A percentile compares a stretch with the other conserved stretches of the same genome.
Conservation (phyloP, 2,113 vertebrate species). For the Cygnus atratus region DNA sequence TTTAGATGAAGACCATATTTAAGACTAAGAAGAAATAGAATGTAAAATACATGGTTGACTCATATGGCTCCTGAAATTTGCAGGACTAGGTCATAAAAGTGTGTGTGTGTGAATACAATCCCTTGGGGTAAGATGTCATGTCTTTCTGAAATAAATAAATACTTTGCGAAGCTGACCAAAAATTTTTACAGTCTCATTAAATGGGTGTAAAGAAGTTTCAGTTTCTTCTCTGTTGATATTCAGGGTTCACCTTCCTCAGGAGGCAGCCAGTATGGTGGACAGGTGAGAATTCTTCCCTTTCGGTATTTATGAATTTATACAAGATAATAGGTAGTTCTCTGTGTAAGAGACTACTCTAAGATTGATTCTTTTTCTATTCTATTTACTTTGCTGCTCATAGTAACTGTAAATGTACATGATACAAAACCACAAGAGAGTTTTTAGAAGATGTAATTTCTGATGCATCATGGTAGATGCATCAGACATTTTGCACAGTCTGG, state of each 20-base stretch:
- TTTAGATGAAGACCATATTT: not conserved
- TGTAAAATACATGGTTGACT: not conserved
- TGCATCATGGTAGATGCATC: not conserved
- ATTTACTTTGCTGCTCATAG: not conserved
- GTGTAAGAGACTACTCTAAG: not conserved
- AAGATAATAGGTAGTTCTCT: not conserved
- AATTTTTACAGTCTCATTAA: not conserved
- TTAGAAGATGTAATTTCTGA: not conserved
- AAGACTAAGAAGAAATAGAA: not conserved
- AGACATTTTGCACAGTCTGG: not conserved
- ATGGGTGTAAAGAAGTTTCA: not conserved
- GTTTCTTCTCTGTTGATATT: not conserved
- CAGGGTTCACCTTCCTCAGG: slow-evolving; percentile 30
- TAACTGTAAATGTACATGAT: not conserved
- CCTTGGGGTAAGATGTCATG: not conserved
- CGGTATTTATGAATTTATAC: not conserved
- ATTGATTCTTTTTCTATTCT: not conserved
- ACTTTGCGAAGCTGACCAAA: not conserved
- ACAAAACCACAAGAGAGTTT: not conserved
- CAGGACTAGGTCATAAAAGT: not conserved
- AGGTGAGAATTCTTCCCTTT: slow-evolving; percentile 15
- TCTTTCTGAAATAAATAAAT: not conserved
- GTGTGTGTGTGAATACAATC: not conserved
- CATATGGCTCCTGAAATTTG: not conserved
- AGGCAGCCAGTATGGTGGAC: slow-evolving; percentile 35